phyloP scores from a whole-genome alignment of 2,113 vertebrate genomes.

The Cyphomyrus plagiostoma region DNA sequence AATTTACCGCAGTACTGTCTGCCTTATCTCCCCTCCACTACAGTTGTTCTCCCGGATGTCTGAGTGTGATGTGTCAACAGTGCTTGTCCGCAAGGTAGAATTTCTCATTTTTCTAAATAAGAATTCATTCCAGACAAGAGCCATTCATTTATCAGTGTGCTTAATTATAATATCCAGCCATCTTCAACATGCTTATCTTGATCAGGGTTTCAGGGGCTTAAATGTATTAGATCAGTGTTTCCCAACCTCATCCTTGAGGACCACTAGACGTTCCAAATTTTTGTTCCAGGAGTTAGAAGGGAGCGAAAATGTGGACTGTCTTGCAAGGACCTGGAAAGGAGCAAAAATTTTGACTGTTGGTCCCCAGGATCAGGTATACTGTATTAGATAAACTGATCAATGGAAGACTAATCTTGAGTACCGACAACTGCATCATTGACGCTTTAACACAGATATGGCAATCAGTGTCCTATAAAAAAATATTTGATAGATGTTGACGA shows the following conservation, averaged over 20 bases:
- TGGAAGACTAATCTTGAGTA: neutral
- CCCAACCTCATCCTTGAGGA: neutral
- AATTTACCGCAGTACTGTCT: neutral
- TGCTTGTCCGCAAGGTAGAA: neutral
- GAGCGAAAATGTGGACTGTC: neutral
- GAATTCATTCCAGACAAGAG: neutral
- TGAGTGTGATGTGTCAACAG: neutral
- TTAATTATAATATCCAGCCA: neutral
- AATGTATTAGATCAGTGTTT: neutral
- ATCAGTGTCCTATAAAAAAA: neutral
- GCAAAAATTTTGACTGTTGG: neutral
- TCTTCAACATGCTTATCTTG: neutral
- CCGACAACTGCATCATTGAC: neutral
- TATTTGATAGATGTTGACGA: neutral
- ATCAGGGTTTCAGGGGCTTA: neutral
- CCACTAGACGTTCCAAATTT: neutral
- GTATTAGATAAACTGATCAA: neutral
- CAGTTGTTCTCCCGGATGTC: conserved; percentile 1
- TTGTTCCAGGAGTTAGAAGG: neutral
- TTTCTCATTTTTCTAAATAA: neutral
- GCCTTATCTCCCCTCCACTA: neutral
- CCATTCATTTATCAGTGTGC: neutral
- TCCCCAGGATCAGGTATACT: neutral
- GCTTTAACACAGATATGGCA: neutral
- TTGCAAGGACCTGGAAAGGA: neutral